Percentiles rank a stretch among this genome's conserved stretches.
phyloP scores from a whole-genome alignment of 2,113 vertebrate genomes.

The Bostrychus sinensis region DNA sequence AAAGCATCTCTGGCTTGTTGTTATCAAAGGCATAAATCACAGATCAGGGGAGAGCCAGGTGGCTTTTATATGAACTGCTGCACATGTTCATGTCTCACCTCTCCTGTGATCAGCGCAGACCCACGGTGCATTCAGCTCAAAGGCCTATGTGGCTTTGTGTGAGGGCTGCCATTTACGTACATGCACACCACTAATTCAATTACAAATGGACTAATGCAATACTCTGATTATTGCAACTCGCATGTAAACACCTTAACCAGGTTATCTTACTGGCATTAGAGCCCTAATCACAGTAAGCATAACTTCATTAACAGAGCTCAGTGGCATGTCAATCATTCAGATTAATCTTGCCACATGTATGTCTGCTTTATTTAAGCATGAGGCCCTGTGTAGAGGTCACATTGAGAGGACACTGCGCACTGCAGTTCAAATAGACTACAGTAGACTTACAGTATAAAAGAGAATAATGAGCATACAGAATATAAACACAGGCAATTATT shows the following conservation, averaged over 20 bases:
- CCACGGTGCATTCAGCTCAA: conserved; percentile 55
- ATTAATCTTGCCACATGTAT: conserved; percentile 53
- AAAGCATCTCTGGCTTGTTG: conserved; percentile 69
- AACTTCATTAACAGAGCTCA: conserved; percentile 70
- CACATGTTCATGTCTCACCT: conserved; percentile 69
- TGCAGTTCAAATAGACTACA: neutral
- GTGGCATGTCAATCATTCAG: conserved; percentile 70
- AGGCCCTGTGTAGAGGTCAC: conserved; percentile 41
- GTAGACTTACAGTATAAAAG: neutral
- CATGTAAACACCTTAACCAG: conserved; percentile 74
- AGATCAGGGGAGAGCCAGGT: conserved; percentile 73
- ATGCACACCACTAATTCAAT: conserved; percentile 72
- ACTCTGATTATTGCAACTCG: conserved; percentile 72
- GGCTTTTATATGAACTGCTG: conserved; percentile 73
- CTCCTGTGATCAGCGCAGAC: conserved; percentile 65
- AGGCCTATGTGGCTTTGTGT: conserved; percentile 45
- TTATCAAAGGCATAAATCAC: conserved; percentile 79
- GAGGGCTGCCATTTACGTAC: conserved; percentile 64
- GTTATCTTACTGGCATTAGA: conserved; percentile 71
- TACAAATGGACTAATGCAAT: conserved; percentile 73
- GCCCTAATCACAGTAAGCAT: conserved; percentile 65
- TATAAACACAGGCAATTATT: too few species aligned
- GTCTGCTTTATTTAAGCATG: conserved; percentile 42
- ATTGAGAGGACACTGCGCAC: conserved; percentile 21
- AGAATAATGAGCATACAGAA: neutral